These are phyloP conservation scores for Chrysolina oricalcia DNA, from an alignment of 2,888 invertebrate genomes.

Conservation along the genomic window DNA sequence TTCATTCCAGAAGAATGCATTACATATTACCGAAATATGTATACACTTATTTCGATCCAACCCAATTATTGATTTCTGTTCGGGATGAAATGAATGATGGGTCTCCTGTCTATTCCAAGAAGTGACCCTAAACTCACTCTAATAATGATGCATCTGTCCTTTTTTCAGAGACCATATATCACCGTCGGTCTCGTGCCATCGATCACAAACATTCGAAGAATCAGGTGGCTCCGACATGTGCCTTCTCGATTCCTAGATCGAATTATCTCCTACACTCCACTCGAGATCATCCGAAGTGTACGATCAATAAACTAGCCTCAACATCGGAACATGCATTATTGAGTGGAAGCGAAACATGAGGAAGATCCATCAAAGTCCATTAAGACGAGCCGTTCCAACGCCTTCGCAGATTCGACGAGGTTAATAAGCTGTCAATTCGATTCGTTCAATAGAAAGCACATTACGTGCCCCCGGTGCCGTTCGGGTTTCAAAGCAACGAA, in stretches of 20 bases:
- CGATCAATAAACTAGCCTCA: neutral
- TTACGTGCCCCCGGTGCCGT: neutral
- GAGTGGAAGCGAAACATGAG: conserved; percentile 2
- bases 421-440: conserved; percentile 17
- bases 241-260: neutral
- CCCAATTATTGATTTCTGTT: neutral
- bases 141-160: neutral
- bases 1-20: too few relatives aligned
- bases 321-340: conserved; percentile 1
- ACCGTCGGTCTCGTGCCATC: neutral
- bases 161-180: neutral
- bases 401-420: neutral
- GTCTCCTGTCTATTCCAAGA: neutral
- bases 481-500: neutral
- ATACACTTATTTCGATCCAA: neutral
- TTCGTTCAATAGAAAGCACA: neutral
- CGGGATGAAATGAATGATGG: neutral
- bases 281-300: neutral
- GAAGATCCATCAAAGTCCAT: conserved; percentile 15
- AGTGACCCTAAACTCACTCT: neutral
- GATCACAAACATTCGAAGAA: neutral
- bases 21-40: too few relatives aligned
- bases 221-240: neutral
- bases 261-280: neutral
- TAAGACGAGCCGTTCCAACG: neutral